phyloP scores from a whole-genome alignment of 2,797 vertebrate species.

The Protosalanx chinensis region DNA sequence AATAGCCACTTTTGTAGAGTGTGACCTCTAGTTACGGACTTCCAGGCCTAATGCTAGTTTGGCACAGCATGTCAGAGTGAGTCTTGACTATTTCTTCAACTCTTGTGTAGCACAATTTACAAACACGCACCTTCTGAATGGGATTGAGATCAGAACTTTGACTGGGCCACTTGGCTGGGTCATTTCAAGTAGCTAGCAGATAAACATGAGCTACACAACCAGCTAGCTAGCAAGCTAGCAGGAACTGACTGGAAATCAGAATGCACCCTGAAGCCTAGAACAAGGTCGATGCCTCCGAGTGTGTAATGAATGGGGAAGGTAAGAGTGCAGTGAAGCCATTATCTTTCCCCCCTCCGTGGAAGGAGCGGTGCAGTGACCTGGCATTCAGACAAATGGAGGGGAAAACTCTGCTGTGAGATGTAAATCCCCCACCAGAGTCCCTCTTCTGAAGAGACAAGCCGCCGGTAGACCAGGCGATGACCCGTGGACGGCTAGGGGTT shows the following conservation, averaged over 20 bases:
- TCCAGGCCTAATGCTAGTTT: too few relatives aligned
- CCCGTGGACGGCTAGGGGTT: slow-evolving; percentile 77
- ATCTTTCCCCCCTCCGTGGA: slow-evolving; percentile 78
- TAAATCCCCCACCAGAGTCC: slow-evolving; percentile 84
- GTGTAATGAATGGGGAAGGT: slow-evolving; percentile 83
- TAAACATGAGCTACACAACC: slow-evolving; percentile 17
- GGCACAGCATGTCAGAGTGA: too few relatives aligned
- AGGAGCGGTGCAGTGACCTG: slow-evolving; percentile 86
- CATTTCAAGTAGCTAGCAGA: not conserved
- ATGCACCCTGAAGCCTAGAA: slow-evolving; percentile 72
- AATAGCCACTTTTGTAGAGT: too few relatives aligned
- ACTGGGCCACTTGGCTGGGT: too few relatives aligned
- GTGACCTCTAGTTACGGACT: too few relatives aligned
- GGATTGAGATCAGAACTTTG: too few relatives aligned
- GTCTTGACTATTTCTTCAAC: too few relatives aligned
- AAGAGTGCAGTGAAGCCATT: slow-evolving; percentile 77
- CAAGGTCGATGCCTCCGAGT: slow-evolving; percentile 89
- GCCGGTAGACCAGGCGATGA: slow-evolving; percentile 81
- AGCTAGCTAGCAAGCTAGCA: slow-evolving; percentile 31
- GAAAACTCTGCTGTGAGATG: slow-evolving; percentile 87
- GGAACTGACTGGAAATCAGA: slow-evolving; percentile 56
- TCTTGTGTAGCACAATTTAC: too few relatives aligned
- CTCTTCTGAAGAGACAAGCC: slow-evolving; percentile 82
- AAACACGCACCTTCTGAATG: too few relatives aligned
- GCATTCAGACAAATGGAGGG: slow-evolving; percentile 93